Base-by-base conservation (phyloP, 2,888 invertebrate genomes). In the Melieria crassipennis region DNA sequence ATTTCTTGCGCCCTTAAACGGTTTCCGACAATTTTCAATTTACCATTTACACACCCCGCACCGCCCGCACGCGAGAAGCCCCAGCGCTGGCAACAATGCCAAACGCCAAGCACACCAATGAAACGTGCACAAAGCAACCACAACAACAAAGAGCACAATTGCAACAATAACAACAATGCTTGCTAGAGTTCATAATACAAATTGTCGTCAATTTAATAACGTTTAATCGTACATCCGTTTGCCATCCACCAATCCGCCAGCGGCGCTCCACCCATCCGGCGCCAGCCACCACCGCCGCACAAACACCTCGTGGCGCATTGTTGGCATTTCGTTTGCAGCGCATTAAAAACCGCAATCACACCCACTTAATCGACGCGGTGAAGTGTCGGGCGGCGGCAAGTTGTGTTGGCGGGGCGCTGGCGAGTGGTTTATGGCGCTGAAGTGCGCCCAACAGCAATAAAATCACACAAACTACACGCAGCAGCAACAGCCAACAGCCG, bases 151-250 rank as follows among this genome's bases (percentile, higher is more conserved):
- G 46, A 60, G 42, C 56, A 61, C 56, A 63, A 30, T 30, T 30
- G 30, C 30, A 30, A 30, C 30, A 30, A 45, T 47, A 62, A 66
- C 45, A 42, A 69, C 46, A 13, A n/a, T n/a, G 61, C n/a, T 4
- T 5, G 45, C 65, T 43, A 52, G 46, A 11, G n/a, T 56, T 55
- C 65, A 46, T 69, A 76, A 76, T 77, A 76, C 76, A 81, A 82
- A 79, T 82, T 81, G 82, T 78, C 77, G 75, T 78, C 80, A 80
- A 81, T 82, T 82, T 80, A 80, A 80, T 78, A 79, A 76, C 78
- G 78, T 78, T 82, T 80, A 81, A 81, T 78, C 78, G 43, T 72
- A 2, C 30, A 30, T 30, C 30, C 30, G 30, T 30, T 30, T 30
- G 76, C 65, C 77, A 74, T n/a, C 69, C 42, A 52, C 45, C 46